Base-by-base conservation (phyloP, 2,113 vertebrate genomes). In the Thalassarche chlororhynchos region DNA sequence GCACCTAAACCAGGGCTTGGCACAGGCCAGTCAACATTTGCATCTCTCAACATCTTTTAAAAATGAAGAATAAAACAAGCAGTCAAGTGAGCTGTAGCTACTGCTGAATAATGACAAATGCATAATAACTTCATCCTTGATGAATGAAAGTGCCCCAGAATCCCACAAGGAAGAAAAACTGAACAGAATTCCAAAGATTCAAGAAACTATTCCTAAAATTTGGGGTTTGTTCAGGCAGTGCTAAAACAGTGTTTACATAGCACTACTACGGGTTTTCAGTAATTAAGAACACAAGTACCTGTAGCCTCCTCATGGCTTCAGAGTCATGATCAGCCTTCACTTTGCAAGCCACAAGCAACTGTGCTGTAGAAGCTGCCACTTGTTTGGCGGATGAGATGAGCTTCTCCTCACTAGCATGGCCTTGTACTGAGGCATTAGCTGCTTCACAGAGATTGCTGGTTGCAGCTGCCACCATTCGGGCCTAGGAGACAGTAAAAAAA, bases 301-400 rank as follows among this genome's bases (percentile, higher is more conserved):
- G 99, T 66, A 99, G 98, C 94, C 99, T 98, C 97, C 98, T 99
- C 99, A 99, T 99, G 94, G 99, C 99, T 97, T 99, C 99, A 3
- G 99, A 99, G 74, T 99, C 99, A 83, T 99, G 99, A 95, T 99
- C 98, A 7, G 99, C 99, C 96, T 99, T 99, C 95, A 99, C 99
- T 97, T 99, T 99, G 97, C 99, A 99, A 93, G 99, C 99, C 95
- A 99, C 99, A 64, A 99, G 99, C 90, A 99, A 96, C 97, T 99
- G 99, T 40, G 99, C 99, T 0, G 99, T 99, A 89, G 99, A 99
- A 38, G 99, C 99, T 2, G 99, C 99, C 13, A 99, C 99, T 97
- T 99, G 99, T 97, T 99, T 99, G 93, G 99, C 99, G 2, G 99
- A 99, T 20, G 98, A 99, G 98, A 99, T 99, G 93, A 99, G 99